Percentiles rank a stretch among this genome's conserved stretches.
Evolutionary conservation across 2,888 invertebrate species (phyloP).

Genomic region (Lottia gigantea): DNA sequence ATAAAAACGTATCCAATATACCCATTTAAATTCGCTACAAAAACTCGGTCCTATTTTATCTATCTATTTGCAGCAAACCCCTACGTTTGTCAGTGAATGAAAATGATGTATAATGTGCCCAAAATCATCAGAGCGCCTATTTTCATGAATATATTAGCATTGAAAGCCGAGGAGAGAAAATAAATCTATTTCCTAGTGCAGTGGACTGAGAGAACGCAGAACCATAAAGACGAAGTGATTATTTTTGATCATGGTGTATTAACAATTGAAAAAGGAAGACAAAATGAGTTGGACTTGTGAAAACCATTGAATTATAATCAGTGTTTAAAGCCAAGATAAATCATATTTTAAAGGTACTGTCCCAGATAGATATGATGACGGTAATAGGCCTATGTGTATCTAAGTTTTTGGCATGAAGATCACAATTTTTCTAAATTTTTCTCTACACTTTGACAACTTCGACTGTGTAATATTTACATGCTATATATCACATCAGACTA

Average conservation of each 20-base stretch:
- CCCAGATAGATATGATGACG: no score
- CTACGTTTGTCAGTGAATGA: no score
- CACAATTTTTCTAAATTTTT: no score
- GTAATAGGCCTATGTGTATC: no score
- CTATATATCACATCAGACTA: no score
- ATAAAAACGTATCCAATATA: background rate
- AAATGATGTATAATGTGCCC: background rate
- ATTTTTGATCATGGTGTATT: background rate
- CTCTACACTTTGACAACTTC: no score
- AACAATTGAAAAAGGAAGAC: background rate
- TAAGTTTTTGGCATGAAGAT: no score
- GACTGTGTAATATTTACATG: no score
- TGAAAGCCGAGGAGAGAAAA: background rate
- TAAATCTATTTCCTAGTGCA: background rate
- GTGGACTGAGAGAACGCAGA: background rate
- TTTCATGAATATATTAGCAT: conserved; percentile 5
- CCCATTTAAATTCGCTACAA: no score
- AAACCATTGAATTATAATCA: background rate
- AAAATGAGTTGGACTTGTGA: background rate
- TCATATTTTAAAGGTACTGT: background rate
- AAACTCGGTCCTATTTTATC: no score
- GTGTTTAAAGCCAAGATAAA: background rate
- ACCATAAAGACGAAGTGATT: background rate
- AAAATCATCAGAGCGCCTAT: conserved; percentile 1
- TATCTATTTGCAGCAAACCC: no score